Base-by-base conservation (phyloP, 2,113 vertebrate genomes). In the Athene noctua region DNA sequence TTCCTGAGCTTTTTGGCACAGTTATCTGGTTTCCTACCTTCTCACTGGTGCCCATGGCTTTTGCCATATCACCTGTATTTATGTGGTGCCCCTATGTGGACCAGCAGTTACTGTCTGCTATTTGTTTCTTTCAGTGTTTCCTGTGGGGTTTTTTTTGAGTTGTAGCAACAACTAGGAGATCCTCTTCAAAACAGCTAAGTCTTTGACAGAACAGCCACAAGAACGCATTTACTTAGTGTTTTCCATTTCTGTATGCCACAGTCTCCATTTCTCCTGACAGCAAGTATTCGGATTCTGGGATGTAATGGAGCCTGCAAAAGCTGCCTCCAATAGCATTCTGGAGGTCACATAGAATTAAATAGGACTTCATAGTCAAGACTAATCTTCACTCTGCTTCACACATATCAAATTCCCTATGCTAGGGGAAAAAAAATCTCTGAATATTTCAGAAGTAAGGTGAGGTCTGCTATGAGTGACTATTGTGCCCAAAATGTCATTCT, bases 101-200 rank as follows among this genome's bases (percentile, higher is more conserved):
- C 29, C 29, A 80, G 59, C 18, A 80, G 21, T 71, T 67, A 29
- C 29, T 86, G 34, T 6, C 58, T 2, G 0, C n/a, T 92, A 5
- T 58, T 87, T 0, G 2, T 81, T 86, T 73, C 52, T 84, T 71
- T 67, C 25, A 27, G 49, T 0, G 4, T 77, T 95, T 77, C 21
- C 17, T 1, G 1, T 8, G 5, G 8, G 0, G 10, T 47, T 46
- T 66, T 75, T 47, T 19, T 0, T 0, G 7, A 49, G 10, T 17
- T 42, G 36, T 21, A 66, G 34, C 30, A 94, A 54, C 7, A 66
- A 5, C 29, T 47, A 30, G 1, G 3, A 75, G 36, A 62, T 78
- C 11, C 5, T 92, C 44, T 88, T 82, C 30, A 80, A 59, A 90
- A 42, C 5, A 2, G 0, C 23, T 17, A 34, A 13, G 9, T 13